Evolutionary conservation across 2,797 vertebrate species (phyloP), one percentile per base, ranked within the genome.

Genomic region (Rhabdophis nuchalis): DNA sequence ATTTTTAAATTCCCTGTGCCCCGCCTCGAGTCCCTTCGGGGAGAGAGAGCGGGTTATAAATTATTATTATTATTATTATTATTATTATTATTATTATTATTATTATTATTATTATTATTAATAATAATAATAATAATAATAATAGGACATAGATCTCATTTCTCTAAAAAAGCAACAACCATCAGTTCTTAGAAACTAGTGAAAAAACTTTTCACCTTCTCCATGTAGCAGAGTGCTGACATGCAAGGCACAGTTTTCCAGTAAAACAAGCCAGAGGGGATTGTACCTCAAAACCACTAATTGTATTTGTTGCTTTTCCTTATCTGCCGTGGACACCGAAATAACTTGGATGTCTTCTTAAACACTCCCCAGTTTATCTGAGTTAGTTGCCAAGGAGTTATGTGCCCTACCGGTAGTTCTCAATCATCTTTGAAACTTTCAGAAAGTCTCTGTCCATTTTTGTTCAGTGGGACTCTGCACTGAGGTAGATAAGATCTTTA

Each of bases 401-500:
- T 52, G 50, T 27, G 13, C 20, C 52, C 13, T 50, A 29, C 25
- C 1, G 0, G 25, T 29, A 18, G 1, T 68, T 64, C 25, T 91
- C 25, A 46, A 52, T 50, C 36, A 46, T 23, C 61, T 87, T 14
- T 46, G 14, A 56, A 54, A 9, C 36, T 57, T 72, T 46, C 27
- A 46, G 46, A 54, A 32, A 56, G 20, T 61, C 50, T 86, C 56
- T 87, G 20, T 53, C 36, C 20, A 18, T 86, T 7, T 60, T 90
- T 92, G 90, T 53, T 88, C 85, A 90, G 91, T 25, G 50, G 14
- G 36, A 90, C 29, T 72, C 32, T 87, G n/a, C 91, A 82, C 10
- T 8, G 91, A 92, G 0, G 1, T 32, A 53, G 90, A 1, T 23
- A 27, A 89, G 29, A 27, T 61, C 53, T 88, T 82, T 82, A 64